A percentile compares a stretch with the other conserved stretches of the same genome.
Conservation (phyloP, 2,113 vertebrate species). For the Collichthys lucidus region DNA sequence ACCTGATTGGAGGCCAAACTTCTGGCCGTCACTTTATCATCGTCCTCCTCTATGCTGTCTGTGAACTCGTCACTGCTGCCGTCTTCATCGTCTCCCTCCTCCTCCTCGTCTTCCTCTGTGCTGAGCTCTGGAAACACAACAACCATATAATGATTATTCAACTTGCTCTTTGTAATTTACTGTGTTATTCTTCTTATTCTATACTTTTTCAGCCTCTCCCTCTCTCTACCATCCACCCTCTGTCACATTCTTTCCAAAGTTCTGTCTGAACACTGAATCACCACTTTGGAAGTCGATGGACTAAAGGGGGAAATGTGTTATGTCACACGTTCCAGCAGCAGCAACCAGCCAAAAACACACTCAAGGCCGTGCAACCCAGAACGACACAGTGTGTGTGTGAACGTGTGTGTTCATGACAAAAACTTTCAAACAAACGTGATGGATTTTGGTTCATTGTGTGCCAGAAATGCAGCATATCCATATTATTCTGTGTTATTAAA, state of each 20-base stretch:
- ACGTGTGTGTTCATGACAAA: slow-evolving; percentile 18
- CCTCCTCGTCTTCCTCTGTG: slow-evolving; percentile 67
- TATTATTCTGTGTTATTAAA: slow-evolving; percentile 5
- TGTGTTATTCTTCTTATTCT: background rate
- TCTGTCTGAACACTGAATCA: slow-evolving; percentile 41
- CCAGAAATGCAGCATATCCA: background rate
- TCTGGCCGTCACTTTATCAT: slow-evolving; percentile 71
- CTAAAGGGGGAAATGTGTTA: slow-evolving; percentile 72
- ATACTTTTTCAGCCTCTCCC: background rate
- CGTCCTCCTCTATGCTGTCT: slow-evolving; percentile 88
- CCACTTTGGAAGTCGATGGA: slow-evolving; percentile 66
- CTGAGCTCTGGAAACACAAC: slow-evolving; percentile 84
- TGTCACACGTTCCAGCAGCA: slow-evolving; percentile 57
- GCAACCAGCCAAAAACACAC: slow-evolving; percentile 61
- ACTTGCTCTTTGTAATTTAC: background rate
- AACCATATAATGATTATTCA: slow-evolving; percentile 41
- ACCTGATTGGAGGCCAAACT: slow-evolving; percentile 80
- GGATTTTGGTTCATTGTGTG: background rate
- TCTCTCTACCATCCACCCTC: slow-evolving; percentile 3
- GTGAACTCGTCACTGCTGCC: slow-evolving; percentile 85
- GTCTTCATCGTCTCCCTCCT: slow-evolving; percentile 76
- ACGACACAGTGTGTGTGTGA: background rate
- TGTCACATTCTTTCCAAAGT: slow-evolving; percentile 39
- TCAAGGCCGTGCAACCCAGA: slow-evolving; percentile 4
- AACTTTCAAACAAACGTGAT: background rate